These are phyloP conservation scores for Cordilura impudica DNA, from an alignment of 2,888 invertebrate genomes.

Conservation along the genomic window DNA sequence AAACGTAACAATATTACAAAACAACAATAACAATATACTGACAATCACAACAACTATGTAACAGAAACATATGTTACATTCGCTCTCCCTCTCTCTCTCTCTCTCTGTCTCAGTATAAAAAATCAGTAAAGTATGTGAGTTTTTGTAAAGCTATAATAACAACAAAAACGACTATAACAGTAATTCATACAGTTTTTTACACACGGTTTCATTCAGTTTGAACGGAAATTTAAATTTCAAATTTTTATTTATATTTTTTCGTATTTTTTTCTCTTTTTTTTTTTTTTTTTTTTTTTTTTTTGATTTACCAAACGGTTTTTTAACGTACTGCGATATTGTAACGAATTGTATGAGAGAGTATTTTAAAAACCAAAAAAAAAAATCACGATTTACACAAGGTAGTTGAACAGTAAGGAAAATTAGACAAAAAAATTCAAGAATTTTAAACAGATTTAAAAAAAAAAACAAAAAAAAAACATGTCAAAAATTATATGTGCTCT, in stretches of 20 bases:
- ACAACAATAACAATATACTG: slow-evolving; percentile 22
- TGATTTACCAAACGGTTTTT: slow-evolving; percentile 46
- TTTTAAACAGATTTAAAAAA: slow-evolving; percentile 25
- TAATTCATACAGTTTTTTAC: slow-evolving; percentile 6
- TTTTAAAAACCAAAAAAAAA: slow-evolving; percentile 17
- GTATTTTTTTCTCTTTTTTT: background rate
- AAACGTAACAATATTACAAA: slow-evolving; percentile 5
- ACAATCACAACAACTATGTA: slow-evolving; percentile 41
- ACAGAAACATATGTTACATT: slow-evolving; percentile 45
- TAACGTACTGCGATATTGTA: slow-evolving; percentile 56
- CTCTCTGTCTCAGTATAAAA: background rate
- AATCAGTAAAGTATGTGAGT: background rate
- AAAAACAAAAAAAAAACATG: slow-evolving; percentile 25
- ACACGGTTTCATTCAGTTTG: slow-evolving; percentile 5
- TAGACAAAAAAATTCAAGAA: slow-evolving; percentile 21
- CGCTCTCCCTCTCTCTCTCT: background rate
- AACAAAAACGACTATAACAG: background rate
- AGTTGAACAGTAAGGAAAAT: background rate
- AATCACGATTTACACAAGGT: slow-evolving; percentile 47
- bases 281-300: slow-evolving; percentile 1
- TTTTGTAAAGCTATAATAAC: background rate
- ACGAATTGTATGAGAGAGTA: slow-evolving; percentile 29
- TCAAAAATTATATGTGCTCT: slow-evolving; percentile 51
- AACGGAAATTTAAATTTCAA: slow-evolving; percentile 62
- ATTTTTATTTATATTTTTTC: too few species aligned